phyloP scores from a whole-genome alignment of 2,797 vertebrate genomes.

The Steatocranus sp. region DNA sequence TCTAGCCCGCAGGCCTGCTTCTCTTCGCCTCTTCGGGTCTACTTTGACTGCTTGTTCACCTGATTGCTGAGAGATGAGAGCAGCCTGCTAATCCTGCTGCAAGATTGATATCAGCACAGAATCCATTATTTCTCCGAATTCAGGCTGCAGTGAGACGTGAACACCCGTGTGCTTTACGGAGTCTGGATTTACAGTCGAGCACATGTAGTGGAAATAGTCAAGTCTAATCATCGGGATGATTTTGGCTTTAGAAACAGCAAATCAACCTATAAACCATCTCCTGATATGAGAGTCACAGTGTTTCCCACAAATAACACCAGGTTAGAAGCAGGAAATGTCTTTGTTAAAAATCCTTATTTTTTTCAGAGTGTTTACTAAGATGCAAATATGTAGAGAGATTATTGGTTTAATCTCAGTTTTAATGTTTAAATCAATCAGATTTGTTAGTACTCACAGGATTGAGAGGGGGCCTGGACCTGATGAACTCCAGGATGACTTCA shows the following conservation, averaged over 20 bases:
- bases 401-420: background rate
- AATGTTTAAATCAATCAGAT: background rate
- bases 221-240: background rate
- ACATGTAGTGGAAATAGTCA: background rate
- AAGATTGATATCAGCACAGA: background rate
- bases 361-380: background rate
- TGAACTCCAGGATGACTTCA: conserved; percentile 96
- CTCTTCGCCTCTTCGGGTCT: background rate
- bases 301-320: background rate
- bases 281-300: background rate
- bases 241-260: background rate
- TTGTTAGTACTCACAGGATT: conserved; percentile 82
- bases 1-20: background rate
- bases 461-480: conserved; percentile 91
- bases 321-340: background rate
- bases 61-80: background rate
- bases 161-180: background rate
- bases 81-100: background rate
- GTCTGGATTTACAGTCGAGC: background rate
- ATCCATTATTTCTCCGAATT: background rate
- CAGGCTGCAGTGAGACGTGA: background rate
- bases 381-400: background rate
- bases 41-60: background rate
- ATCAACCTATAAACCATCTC: background rate
- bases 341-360: background rate